These are phyloP conservation scores for Artemia franciscana DNA, from an alignment of 1,140 invertebrate genomes.

Conservation along the genomic window DNA sequence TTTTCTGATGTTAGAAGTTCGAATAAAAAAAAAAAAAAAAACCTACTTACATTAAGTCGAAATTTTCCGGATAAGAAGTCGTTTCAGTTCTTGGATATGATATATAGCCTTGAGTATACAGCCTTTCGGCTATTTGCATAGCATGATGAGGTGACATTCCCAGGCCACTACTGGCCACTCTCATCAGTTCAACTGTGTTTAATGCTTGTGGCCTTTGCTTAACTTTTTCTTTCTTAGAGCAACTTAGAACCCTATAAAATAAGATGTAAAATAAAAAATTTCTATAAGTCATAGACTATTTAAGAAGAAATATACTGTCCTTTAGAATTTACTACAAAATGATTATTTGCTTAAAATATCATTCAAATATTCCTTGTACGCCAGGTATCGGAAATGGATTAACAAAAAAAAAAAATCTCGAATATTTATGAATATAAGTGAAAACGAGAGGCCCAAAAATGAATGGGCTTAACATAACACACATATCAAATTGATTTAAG, in stretches of 20 bases:
- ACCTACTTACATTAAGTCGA: conserved; percentile 56
- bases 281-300: not conserved
- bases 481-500: no score
- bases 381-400: no score
- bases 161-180: conserved; percentile 72
- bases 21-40: no score
- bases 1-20: no score
- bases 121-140: conserved; percentile 77
- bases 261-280: conserved; percentile 10
- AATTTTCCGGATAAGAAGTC: conserved; percentile 83
- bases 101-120: conserved; percentile 85
- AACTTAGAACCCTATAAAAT: conserved; percentile 40
- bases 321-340: not conserved
- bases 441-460: no score
- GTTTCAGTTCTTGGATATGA: conserved; percentile 92
- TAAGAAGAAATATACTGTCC: no score
- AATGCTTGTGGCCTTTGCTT: conserved; percentile 69
- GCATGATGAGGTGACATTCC: conserved; percentile 88
- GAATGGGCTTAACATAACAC: no score
- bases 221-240: conserved; percentile 50
- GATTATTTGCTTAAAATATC: not conserved
- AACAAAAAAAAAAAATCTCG: no score
- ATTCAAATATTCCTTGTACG: not conserved
- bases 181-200: conserved; percentile 91
- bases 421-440: no score